Base-by-base conservation (phyloP, 1,140 invertebrate species). In the Temnothorax nylanderi region DNA sequence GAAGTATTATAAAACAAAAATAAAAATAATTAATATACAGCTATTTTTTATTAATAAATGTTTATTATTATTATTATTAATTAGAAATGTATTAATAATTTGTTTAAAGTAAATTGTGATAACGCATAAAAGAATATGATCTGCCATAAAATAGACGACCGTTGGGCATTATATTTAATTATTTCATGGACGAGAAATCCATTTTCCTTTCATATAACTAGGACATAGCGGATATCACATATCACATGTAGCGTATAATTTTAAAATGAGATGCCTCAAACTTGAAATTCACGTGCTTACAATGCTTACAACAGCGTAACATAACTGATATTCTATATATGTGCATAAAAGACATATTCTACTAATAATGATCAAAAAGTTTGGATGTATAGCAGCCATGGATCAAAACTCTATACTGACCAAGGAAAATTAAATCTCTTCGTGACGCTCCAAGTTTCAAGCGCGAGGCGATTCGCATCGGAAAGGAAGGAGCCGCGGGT, bases 371-470 rank as follows among this genome's bases (percentile, higher is more conserved):
- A 69, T 54, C 54, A 54, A 34, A 34, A 3, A 51, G 11, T 6
- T 62, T 8, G n/a, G 32, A 62, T 37, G 56, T 41, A 82, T 65
- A 69, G 80, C 75, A n/a, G 13, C 32, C n/a, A 32, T n/a, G 21
- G 16, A 44, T 65, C 26, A 51, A 60, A 26, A 71, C 21, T 49
- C 37, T 34, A 18, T 34, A 18, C 34, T 77, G 26, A 54, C 16
- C 76, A 51, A 87, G 82, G 84, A 89, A 87, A 88, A 88, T 89
- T 77, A 74, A 56, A 74, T 71, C 67, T 56, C 32, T 37, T 62
- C 58, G 67, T 85, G 37, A 76, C 26, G 44, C n/a, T 44, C 44
- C 18, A 10, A 51, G 37, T 76, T 84, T 76, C 71, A 10, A 72
- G 69, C 54, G 34, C 62, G 44, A 65, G 64, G 41, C 49, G 82